Evolutionary conservation across 2,888 invertebrate genomes (phyloP).

Genomic region (Conistra vaccinii): DNA sequence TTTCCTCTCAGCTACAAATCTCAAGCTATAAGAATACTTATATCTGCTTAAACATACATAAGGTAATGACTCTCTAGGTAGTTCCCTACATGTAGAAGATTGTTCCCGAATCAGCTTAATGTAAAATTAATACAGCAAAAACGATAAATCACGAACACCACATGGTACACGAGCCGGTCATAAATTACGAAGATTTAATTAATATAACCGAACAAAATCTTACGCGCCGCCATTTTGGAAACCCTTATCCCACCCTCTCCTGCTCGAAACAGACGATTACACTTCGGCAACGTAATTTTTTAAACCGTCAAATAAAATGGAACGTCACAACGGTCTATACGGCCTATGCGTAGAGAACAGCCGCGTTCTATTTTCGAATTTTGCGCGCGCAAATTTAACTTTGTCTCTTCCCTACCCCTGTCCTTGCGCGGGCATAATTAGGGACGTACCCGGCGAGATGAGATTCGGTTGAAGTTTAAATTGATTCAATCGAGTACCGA

Average conservation of each 20-base stretch:
- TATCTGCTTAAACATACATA: neutral
- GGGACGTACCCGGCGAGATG: conserved; percentile 88
- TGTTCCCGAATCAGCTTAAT: conserved; percentile 71
- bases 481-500: conserved; percentile 89
- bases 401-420: conserved; percentile 84
- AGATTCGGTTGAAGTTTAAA: conserved; percentile 87
- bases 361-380: conserved; percentile 64
- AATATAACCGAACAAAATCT: conserved; percentile 89
- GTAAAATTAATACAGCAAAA: conserved; percentile 81
- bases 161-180: conserved; percentile 82
- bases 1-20: neutral
- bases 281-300: conserved; percentile 77
- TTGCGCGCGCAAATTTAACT: conserved; percentile 66
- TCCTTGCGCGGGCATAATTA: conserved; percentile 89
- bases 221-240: conserved; percentile 88
- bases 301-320: conserved; percentile 54
- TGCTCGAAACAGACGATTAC: conserved; percentile 88
- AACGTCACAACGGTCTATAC: conserved; percentile 58
- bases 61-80: conserved; percentile 2
- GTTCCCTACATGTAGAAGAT: conserved; percentile 46
- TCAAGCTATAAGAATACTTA: neutral
- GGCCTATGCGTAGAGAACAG: conserved; percentile 56
- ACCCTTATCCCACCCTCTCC: conserved; percentile 86
- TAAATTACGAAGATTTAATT: conserved; percentile 91
- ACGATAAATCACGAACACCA: conserved; percentile 86